Percentiles rank a stretch among this genome's conserved stretches.
These are phyloP conservation scores for Ancistrus triradiatus DNA, from an alignment of 2,113 vertebrate species.

Conservation along the genomic window DNA sequence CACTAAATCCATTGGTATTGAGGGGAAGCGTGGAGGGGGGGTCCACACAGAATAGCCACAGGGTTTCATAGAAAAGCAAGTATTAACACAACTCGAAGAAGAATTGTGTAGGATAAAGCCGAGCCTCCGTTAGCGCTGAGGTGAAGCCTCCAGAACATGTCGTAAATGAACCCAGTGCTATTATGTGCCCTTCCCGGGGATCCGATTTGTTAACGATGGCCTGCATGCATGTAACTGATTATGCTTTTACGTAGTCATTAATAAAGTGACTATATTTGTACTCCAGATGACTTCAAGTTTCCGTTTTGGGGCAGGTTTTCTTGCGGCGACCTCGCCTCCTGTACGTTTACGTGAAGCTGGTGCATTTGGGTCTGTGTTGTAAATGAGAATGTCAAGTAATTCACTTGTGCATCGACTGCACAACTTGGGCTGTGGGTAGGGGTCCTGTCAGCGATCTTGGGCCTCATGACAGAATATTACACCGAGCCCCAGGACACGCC, in stretches of 20 bases:
- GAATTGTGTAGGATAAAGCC: conserved; percentile 1
- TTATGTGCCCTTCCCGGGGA: conserved; percentile 48
- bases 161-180: conserved; percentile 39
- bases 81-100: conserved; percentile 21
- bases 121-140: background rate
- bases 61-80: conserved; percentile 21
- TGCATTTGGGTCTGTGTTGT: no score
- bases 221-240: conserved; percentile 68
- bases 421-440: no score
- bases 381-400: no score
- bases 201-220: conserved; percentile 53
- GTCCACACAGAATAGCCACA: background rate
- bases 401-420: no score
- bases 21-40: no score
- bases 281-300: conserved; percentile 27
- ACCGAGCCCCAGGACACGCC: no score
- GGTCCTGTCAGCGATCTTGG: no score
- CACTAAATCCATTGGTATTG: conserved; percentile 9
- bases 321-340: no score
- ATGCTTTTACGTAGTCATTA: conserved; percentile 69
- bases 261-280: conserved; percentile 80
- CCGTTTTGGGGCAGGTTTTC: no score
- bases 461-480: no score
- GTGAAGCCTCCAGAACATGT: conserved; percentile 16
- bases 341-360: no score